phyloP scores from a whole-genome alignment of 2,797 vertebrate species.

The Lutra lutra region DNA sequence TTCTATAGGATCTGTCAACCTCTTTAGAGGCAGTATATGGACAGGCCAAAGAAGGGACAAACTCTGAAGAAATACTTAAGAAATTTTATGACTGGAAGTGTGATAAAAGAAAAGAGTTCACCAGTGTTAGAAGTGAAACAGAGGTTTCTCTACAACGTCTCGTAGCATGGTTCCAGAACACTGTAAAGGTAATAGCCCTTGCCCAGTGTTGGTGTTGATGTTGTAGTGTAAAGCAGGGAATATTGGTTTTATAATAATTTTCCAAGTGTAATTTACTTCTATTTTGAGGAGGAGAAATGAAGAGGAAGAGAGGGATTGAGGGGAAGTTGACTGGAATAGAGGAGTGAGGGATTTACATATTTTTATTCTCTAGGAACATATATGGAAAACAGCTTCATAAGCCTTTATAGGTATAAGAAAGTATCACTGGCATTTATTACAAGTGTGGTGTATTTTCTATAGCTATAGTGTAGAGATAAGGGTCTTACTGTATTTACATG shows the following conservation, averaged over 20 bases:
- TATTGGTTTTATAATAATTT: neutral
- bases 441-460: neutral
- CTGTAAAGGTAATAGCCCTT: slow-evolving; percentile 81
- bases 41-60: slow-evolving; percentile 71
- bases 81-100: slow-evolving; percentile 86
- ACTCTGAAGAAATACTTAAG: slow-evolving; percentile 82
- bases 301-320: no score
- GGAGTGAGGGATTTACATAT: neutral
- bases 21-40: slow-evolving; percentile 81
- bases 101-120: slow-evolving; percentile 83
- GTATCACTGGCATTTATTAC: neutral
- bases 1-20: slow-evolving; percentile 77
- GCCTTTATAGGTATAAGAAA: neutral
- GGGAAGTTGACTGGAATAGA: neutral
- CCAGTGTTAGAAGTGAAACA: slow-evolving; percentile 82
- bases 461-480: neutral
- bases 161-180: slow-evolving; percentile 83
- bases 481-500: neutral
- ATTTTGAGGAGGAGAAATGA: neutral
- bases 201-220: neutral
- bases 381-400: neutral
- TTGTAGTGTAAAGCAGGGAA: neutral
- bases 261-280: neutral
- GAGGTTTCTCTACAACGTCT: slow-evolving; percentile 82
- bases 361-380: neutral